Evolutionary conservation across 2,797 vertebrate species (phyloP), one percentile per base, ranked within the genome.

Genomic region (Schizopygopsis malacanthus): DNA sequence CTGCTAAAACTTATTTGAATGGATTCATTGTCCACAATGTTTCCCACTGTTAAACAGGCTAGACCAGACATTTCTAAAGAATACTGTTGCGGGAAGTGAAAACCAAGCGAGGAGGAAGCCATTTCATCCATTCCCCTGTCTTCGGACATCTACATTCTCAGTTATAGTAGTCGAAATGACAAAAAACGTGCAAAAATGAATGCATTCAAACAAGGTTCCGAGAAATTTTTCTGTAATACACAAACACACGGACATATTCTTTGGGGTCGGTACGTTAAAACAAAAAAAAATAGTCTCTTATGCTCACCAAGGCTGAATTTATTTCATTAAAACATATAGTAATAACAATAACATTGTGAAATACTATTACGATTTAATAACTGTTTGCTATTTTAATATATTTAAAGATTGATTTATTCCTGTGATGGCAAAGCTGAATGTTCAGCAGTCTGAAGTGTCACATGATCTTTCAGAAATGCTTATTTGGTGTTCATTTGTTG

Each of bases 41-140:
- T 70, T 81, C 56, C 43, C 59, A 76, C 28, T 12, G 2, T 12
- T 78, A 54, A 69, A 84, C 61, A 54, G 12, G n/a, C 65, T 71
- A 37, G 28, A 79, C 63, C 75, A 33, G n/a, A 1, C 41, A 73
- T 88, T 75, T 84, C 0, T 22, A 22, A 18, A 83, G 85, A 82
- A 89, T 88, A 72, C 52, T 43, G 72, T 88, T 61, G 86, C 50
- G 89, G 90, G 93, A 94, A 93, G 90, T 90, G 88, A 91, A 87
- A 90, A 86, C 73, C 82, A 37, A 83, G 10, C 65, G 28, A 0
- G 33, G 56, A 20, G 52, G 7, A 73, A 45, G 3, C 65, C 50
- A 88, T 83, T 89, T 69, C 87, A 45, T 86, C 45, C 10, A 70
- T 73, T 65, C 25, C 83, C 20, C 71, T 81, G 45, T 70, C 39